Percentiles rank a stretch among this genome's conserved stretches.
These are phyloP conservation scores for Martes flavigula DNA, from an alignment of 2,797 vertebrate species.

Conservation along the genomic window DNA sequence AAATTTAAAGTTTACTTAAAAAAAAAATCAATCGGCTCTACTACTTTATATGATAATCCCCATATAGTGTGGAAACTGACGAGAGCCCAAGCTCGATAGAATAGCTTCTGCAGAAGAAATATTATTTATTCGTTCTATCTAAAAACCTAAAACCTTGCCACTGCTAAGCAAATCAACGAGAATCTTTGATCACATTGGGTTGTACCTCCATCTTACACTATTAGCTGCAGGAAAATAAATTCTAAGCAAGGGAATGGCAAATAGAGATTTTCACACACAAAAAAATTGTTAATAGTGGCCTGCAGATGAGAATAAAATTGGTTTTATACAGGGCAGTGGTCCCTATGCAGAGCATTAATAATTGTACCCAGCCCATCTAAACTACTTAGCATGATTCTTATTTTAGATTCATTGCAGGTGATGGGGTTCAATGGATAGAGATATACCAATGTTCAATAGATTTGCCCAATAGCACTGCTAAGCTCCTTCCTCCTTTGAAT, in stretches of 20 bases:
- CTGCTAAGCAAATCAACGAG: slow-evolving; percentile 24
- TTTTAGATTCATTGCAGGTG: not conserved
- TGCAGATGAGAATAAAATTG: slow-evolving; percentile 35
- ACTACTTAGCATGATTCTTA: not conserved
- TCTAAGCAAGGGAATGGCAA: slow-evolving; percentile 18
- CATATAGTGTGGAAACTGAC: not conserved
- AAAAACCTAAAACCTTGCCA: not conserved
- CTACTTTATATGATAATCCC: not conserved
- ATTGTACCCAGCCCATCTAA: not conserved
- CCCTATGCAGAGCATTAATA: not conserved
- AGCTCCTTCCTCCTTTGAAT: slow-evolving; percentile 49
- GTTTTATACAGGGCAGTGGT: not conserved
- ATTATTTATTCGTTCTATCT: not conserved
- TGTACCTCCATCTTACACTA: not conserved
- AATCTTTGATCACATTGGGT: slow-evolving; percentile 33
- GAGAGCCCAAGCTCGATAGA: not conserved
- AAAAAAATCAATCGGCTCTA: not conserved
- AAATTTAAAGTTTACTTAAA: not conserved
- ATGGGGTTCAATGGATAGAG: not conserved
- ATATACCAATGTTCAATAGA: not conserved
- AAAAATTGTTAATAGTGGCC: not conserved
- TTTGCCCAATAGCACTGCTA: slow-evolving; percentile 9
- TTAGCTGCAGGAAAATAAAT: slow-evolving; percentile 42
- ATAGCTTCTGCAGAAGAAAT: not conserved
- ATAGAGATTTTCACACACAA: not conserved